Percentiles rank a stretch among this genome's conserved stretches.
Evolutionary conservation across 64 coral and sea anemone genomes (phyloP).

Genomic region (Montipora sp.): DNA sequence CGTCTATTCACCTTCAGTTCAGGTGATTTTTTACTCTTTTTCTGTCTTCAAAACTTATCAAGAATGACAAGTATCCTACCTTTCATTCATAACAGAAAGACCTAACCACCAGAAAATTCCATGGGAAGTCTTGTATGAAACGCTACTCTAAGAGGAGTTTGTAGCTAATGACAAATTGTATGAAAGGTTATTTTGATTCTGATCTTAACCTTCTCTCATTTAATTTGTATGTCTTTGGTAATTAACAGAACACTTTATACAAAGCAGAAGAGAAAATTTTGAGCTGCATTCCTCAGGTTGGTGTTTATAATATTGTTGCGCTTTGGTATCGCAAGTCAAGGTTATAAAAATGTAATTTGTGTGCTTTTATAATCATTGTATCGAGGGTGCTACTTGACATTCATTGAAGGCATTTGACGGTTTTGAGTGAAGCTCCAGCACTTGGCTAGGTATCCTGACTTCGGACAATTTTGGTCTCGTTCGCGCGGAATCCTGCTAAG

Average conservation of each 20-base stretch:
- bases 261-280: slow-evolving; percentile 55
- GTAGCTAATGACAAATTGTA: not conserved
- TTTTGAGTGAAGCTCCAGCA: too few species aligned
- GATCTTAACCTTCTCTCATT: not conserved
- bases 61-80: not conserved
- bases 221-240: not conserved
- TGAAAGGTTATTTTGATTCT: not conserved
- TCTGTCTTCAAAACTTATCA: not conserved
- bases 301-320: not conserved
- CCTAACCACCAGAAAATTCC: not conserved
- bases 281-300: slow-evolving; percentile 66
- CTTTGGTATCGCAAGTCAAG: not conserved
- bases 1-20: slow-evolving; percentile 78
- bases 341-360: too few species aligned
- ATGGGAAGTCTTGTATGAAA: not conserved
- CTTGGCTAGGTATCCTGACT: too few species aligned
- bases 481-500: too few species aligned
- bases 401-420: too few species aligned
- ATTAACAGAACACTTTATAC: slow-evolving; percentile 72
- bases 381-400: too few species aligned
- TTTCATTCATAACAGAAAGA: not conserved
- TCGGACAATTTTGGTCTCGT: too few species aligned
- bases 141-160: not conserved
- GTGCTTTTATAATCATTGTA: too few species aligned
- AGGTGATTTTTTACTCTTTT: slow-evolving; percentile 25